Evolutionary conservation across 2,888 invertebrate genomes (phyloP), one percentile per base, ranked within the genome.

Genomic region (Scaeva pyrastri): DNA sequence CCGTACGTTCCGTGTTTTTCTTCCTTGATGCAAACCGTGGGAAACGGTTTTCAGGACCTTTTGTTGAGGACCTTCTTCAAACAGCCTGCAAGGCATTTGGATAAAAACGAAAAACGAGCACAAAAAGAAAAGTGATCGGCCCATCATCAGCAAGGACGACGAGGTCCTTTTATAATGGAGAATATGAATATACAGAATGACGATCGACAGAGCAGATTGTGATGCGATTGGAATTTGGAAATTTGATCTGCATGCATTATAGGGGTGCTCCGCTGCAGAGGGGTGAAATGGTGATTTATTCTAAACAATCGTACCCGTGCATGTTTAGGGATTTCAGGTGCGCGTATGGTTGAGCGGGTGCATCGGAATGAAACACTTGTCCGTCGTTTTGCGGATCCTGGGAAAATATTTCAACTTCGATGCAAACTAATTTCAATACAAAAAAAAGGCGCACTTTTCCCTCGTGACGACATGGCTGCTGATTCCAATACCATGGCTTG

Each of bases 161-260:
- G 31, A 64, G 50, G 64, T 71, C 66, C 73, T 83, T 78, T 80
- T 36, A 58, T 60, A 75, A 66, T 58, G 58, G 36, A 41, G 72
- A 66, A n/a, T n/a, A n/a, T n/a, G 31, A 76, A 3, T 62, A 31
- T n/a, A n/a, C n/a, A 60, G 26, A 68, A 82, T 60, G 56, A 56
- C 39, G 76, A 82, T 81, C 79, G 39, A 62, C 11, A 41, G 62
- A 80, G 41, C 80, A 76, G 76, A 85, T 76, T 80, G 80, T 23
- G 62, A 80, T 85, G 68, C 60, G 62, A 80, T 85, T 68, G 60
- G 79, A 66, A 48, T 66, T 66, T 52, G 5, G 71, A 74, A 86
- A 86, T 82, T 86, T 77, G 86, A 86, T 86, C 86, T 82, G 77
- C 77, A 86, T 86, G 86, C 58, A 41, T 68, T 66, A 75, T 66